Conservation (phyloP, 2,113 vertebrate genomes). For the Puntigrus tetrazona region DNA sequence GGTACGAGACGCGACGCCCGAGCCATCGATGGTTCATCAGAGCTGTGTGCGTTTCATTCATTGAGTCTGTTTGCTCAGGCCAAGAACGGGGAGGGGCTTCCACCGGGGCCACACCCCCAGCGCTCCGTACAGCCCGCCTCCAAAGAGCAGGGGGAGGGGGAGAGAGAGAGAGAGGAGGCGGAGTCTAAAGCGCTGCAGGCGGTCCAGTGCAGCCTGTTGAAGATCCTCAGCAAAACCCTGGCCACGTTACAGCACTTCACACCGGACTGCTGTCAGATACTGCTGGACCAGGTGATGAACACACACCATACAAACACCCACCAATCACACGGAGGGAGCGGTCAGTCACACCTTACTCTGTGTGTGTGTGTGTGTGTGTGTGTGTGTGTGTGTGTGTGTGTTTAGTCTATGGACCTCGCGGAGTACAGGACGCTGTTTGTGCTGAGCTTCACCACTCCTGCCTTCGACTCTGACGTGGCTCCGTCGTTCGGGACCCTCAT, state of each 20-base stretch:
- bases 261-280: constrained; percentile 95
- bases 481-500: constrained; percentile 97
- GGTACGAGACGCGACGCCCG: constrained; percentile 69
- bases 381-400: neutral
- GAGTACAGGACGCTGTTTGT: constrained; percentile 92
- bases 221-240: constrained; percentile 94
- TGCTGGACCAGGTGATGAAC: constrained; percentile 94
- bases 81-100: constrained; percentile 88
- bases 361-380: no score
- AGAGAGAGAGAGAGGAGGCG: constrained; percentile 83
- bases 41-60: neutral
- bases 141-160: constrained; percentile 73
- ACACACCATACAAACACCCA: neutral
- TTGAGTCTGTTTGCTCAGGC: constrained; percentile 67
- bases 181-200: constrained; percentile 86
- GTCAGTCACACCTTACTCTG: no score
- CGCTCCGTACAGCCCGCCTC: constrained; percentile 73
- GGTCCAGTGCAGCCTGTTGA: constrained; percentile 93
- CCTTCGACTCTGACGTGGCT: constrained; percentile 91
- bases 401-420: constrained; percentile 91
- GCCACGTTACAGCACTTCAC: constrained; percentile 94
- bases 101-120: constrained; percentile 79
- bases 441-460: constrained; percentile 91
- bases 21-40: neutral
- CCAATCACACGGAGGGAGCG: no score